phyloP scores from a whole-genome alignment of 2,888 invertebrate genomes.

The Mycalesis mineus region DNA sequence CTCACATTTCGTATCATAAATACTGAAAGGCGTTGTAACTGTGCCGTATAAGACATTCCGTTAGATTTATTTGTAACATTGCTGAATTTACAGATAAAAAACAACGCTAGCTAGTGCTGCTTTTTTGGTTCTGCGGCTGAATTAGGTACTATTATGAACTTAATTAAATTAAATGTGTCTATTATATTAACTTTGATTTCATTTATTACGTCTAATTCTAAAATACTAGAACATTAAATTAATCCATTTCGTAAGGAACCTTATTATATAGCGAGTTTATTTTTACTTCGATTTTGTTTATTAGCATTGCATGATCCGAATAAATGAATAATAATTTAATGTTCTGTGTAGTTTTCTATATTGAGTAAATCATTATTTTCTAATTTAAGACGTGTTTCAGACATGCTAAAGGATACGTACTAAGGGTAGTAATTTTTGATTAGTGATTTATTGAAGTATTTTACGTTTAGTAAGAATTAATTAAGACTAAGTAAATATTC shows the following conservation, averaged over 20 bases:
- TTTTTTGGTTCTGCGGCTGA: too few relatives aligned
- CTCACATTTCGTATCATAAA: constrained; percentile 10
- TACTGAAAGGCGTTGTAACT: constrained; percentile 8
- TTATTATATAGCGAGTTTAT: neutral
- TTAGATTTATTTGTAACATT: neutral
- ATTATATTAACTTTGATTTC: neutral
- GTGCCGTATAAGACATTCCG: constrained; percentile 1
- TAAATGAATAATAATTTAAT: neutral
- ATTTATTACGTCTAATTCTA: neutral
- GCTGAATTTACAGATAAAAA: neutral
- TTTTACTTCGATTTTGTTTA: neutral
- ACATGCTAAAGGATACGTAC: too few relatives aligned
- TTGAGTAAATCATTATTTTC: neutral
- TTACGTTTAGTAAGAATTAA: too few relatives aligned
- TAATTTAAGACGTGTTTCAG: too few relatives aligned
- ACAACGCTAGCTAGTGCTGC: too few relatives aligned
- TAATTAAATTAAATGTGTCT: too few relatives aligned
- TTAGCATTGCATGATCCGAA: neutral
- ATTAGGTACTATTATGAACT: too few relatives aligned
- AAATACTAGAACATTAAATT: neutral
- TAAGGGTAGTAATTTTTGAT: too few relatives aligned
- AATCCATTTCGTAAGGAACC: neutral
- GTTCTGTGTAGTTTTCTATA: neutral
- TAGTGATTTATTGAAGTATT: too few relatives aligned
- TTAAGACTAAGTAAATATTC: too few relatives aligned